Evolutionary conservation across 2,797 vertebrate genomes (phyloP), one percentile per base, ranked within the genome.

Genomic region (Esox masquinongy): DNA sequence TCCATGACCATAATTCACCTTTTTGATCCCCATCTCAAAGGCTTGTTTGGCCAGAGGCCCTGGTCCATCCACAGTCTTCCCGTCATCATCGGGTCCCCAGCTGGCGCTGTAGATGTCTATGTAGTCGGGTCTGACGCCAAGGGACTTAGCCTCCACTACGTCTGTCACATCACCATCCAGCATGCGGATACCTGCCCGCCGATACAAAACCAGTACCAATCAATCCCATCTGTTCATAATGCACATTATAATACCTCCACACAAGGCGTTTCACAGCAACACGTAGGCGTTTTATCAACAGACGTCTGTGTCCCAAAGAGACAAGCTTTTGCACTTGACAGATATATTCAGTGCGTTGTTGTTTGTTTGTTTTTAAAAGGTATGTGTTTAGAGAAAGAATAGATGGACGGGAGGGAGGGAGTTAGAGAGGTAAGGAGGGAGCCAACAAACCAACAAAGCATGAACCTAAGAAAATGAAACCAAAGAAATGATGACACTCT

Each of bases 41-140:
- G 96, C 96, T 59, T 94, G 89, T 0, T 36, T 83, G 5, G 96
- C 94, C 68, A 98, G 92, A 1, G 84, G 7, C 0, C 96, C 96
- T 0, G 96, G 96, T 3, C 97, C 95, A 0, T 97, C 96, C 84
- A 98, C 94, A 0, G 95, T 97, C 83, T 88, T 94, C 9, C 97
- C 96, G 0, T 97, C 94, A 0, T 98, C 96, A 74, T 93, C 91
- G 0, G 97, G 96, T 0, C 97, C 97, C 97, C 97, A 98, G 92
- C 96, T 98, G 88, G 97, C 95, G 0, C 97, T 98, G 88, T 96
- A 98, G 90, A 97, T 93, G 86, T 97, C 93, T 34, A 97, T 94
- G 90, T 97, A 91, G 88, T 97, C 96, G 0, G 95, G 93, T 12
- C 74, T 92, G 73, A 98, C 89, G 72, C 95, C 94, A 82, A 98